Evolutionary conservation across 2,888 invertebrate species (phyloP).

Genomic region (Leptinotarsa tumamoca): DNA sequence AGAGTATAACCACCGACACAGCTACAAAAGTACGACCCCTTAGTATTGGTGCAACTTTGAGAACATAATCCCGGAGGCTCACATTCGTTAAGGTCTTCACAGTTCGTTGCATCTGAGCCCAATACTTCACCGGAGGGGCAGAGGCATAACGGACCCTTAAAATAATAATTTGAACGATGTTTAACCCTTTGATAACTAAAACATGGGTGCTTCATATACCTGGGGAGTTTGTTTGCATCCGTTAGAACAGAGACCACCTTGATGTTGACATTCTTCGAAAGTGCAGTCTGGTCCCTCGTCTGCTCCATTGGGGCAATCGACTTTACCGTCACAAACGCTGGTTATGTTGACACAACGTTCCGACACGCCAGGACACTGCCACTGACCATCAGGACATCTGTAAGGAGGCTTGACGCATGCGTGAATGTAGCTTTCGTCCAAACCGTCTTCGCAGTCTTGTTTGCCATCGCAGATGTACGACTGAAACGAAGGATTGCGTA

Average conservation of each 20-base stretch:
- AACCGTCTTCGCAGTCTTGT: conserved; percentile 92
- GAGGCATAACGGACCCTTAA: conserved; percentile 84
- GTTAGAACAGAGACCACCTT: conserved; percentile 82
- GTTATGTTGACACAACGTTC: conserved; percentile 88
- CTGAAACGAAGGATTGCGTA: conserved; percentile 45
- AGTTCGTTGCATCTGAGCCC: conserved; percentile 75
- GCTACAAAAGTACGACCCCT: conserved; percentile 89
- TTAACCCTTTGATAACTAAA: too few relatives aligned
- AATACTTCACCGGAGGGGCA: conserved; percentile 92
- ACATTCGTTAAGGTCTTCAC: conserved; percentile 90
- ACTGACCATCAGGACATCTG: conserved; percentile 82
- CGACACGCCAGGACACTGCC: conserved; percentile 88
- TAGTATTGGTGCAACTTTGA: conserved; percentile 90
- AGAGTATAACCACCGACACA: conserved; percentile 88
- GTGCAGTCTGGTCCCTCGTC: conserved; percentile 95
- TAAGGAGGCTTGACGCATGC: conserved; percentile 85
- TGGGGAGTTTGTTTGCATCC: conserved; percentile 87
- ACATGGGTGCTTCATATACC: conserved; percentile 44
- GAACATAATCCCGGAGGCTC: conserved; percentile 90
- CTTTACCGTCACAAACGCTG: conserved; percentile 87
- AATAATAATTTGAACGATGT: conserved; percentile 22
- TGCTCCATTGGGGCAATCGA: conserved; percentile 92
- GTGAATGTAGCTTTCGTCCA: conserved; percentile 86
- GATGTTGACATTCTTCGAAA: conserved; percentile 82
- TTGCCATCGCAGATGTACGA: conserved; percentile 94